Base-by-base conservation (phyloP, 1,140 invertebrate species). In the Pseudomyrmex cubaensis region DNA sequence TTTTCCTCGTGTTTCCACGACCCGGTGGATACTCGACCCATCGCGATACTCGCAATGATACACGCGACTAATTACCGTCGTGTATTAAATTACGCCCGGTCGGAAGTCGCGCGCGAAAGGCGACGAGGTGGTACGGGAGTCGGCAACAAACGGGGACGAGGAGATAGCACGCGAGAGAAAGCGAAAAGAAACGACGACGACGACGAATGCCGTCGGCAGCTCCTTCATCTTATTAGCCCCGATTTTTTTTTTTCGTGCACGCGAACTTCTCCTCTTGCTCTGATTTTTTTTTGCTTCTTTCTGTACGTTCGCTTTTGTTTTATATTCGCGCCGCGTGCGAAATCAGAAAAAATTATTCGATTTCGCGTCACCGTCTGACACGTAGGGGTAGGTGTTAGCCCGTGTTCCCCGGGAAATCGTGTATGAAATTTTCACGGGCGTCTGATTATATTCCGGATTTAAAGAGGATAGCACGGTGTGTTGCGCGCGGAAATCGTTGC, bases 61-160 rank as follows among this genome's bases (percentile, higher is more conserved):
- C 84, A 84, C 44, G 46, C 78, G 73, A 74, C 76, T 85, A 80
- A 86, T 86, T 86, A 86, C 13, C 9, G 5, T 10, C 35, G 35
- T n/a, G 66, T 84, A 80, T 80, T 70, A 69, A 62, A 66, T 86
- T 86, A 73, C 84, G 46, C n/a, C 50, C 35, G 13, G 54, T 17
- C 13, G 46, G 84, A 59, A n/a, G 17, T 56, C 25, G 70, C 5
- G 70, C 5, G 12, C 0, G 12, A 8, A 8, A 12, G 1, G 12
- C 10, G 25, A 10, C 20, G 10, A 25, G 35, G 35, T 35, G 35
- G 35, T 35, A 35, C 35, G 35, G 35, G 0, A 35, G 35, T 35
- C 35, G 35, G 35, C 35, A 35, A 35, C 35, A 35, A 35, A 35
- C 35, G 35, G 5, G 35, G 35, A 35, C 35, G 35, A 35, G 5